A percentile compares a stretch with the other conserved stretches of the same genome.
Conservation (phyloP, 2,113 vertebrate species). For the Platichthys flesus region DNA sequence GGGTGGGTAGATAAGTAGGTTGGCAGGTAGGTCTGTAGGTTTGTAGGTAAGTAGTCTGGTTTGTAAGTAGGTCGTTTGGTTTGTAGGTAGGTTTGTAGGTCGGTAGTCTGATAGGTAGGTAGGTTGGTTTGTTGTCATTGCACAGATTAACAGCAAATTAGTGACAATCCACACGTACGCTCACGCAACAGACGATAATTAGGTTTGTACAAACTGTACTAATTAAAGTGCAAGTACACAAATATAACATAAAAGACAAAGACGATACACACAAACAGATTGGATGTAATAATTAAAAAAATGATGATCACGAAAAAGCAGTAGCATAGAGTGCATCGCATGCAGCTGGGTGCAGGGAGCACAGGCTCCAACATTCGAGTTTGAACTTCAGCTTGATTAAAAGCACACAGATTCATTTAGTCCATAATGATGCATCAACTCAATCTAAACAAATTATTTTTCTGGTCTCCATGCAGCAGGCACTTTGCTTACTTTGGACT, state of each 20-base stretch:
- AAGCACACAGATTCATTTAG: background rate
- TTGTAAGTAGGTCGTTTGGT: background rate
- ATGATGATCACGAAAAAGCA: background rate
- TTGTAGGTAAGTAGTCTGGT: no score
- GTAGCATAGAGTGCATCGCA: slow-evolving; percentile 9
- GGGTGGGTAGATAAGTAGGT: no score
- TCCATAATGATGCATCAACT: background rate
- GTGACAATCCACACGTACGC: no score
- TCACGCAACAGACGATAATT: no score
- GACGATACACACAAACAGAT: background rate
- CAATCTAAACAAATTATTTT: no score
- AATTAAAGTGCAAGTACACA: no score
- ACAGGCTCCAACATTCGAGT: background rate
- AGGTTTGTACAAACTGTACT: no score
- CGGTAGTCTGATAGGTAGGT: no score
- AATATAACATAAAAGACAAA: no score
- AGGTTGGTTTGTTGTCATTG: background rate
- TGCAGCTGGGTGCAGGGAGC: slow-evolving; percentile 29
- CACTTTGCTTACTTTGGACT: slow-evolving; percentile 80
- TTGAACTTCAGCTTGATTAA: background rate
- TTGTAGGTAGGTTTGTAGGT: background rate
- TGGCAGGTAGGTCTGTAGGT: no score
- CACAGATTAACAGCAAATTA: no score
- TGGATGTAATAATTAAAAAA: background rate
- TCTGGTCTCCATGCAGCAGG: slow-evolving; percentile 55